Conservation (phyloP, 2,797 vertebrate species). For the Pteropus rufus region DNA sequence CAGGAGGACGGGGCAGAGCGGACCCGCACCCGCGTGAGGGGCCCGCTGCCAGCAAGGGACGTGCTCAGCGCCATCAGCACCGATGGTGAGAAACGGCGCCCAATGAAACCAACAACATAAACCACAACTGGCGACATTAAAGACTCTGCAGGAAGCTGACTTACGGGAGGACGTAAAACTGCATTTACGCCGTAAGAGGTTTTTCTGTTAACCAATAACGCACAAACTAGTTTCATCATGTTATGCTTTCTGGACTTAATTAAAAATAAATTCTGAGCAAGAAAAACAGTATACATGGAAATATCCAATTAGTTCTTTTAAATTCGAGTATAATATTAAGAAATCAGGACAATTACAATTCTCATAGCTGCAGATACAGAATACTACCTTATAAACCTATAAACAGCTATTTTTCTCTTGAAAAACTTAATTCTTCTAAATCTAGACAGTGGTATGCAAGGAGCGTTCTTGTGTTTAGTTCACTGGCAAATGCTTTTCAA, state of each 20-base stretch:
- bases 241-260: not conserved
- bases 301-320: rapidly evolving
- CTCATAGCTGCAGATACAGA: not conserved
- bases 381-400: not conserved
- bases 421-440: not conserved
- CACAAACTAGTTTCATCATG: not conserved
- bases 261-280: not conserved
- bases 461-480: not conserved
- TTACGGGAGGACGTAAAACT: rapidly evolving
- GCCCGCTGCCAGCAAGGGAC: rapidly evolving
- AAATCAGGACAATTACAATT: not conserved
- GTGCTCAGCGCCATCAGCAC: not conserved
- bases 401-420: not conserved
- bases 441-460: too few relatives aligned
- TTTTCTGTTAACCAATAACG: not conserved
- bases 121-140: rapidly evolving
- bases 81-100: not conserved
- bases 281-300: too few relatives aligned
- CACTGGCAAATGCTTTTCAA: not conserved
- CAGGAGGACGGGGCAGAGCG: too few relatives aligned
- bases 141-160: not conserved
- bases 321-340: too few relatives aligned
- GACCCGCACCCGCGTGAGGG: too few relatives aligned
- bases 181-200: not conserved
- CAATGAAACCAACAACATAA: not conserved